phyloP scores from a whole-genome alignment of 2,113 vertebrate genomes.

The Phycodurus eques region DNA sequence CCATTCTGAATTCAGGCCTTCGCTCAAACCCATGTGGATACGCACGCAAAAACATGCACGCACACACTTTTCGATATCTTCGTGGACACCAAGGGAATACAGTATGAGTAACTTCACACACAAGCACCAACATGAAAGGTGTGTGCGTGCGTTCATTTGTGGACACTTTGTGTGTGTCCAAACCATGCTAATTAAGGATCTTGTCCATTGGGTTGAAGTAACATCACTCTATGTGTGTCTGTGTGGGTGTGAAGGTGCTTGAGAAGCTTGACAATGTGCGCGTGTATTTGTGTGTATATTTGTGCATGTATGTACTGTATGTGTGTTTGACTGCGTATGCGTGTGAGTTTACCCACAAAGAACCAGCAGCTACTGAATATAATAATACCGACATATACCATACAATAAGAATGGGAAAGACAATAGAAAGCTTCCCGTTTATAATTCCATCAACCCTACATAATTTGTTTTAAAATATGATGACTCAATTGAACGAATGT shows the following conservation, averaged over 20 bases:
- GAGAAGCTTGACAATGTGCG: neutral
- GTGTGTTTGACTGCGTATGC: neutral
- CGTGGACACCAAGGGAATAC: slow-evolving; percentile 59
- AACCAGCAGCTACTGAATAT: neutral
- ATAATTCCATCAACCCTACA: neutral
- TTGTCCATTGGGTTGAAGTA: slow-evolving; percentile 39
- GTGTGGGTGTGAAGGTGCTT: neutral
- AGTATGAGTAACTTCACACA: slow-evolving; percentile 47
- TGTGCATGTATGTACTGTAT: neutral
- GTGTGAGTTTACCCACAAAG: neutral
- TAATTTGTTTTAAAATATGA: neutral
- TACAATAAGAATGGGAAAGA: neutral
- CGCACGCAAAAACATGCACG: slow-evolving; percentile 18
- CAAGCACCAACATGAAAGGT: slow-evolving; percentile 17
- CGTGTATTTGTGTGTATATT: neutral
- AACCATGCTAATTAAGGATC: slow-evolving; percentile 48
- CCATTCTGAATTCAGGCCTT: slow-evolving; percentile 66
- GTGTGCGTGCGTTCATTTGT: neutral
- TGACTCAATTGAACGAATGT: neutral
- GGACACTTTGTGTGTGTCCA: slow-evolving; percentile 28
- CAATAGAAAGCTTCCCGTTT: neutral
- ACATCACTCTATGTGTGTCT: slow-evolving; percentile 22
- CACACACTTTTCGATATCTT: slow-evolving; percentile 49
- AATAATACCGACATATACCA: neutral
- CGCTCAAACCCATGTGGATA: slow-evolving; percentile 17